Evolutionary conservation across 2,113 vertebrate genomes (phyloP).

Genomic region (Brachyhypopomus occidentalis): DNA sequence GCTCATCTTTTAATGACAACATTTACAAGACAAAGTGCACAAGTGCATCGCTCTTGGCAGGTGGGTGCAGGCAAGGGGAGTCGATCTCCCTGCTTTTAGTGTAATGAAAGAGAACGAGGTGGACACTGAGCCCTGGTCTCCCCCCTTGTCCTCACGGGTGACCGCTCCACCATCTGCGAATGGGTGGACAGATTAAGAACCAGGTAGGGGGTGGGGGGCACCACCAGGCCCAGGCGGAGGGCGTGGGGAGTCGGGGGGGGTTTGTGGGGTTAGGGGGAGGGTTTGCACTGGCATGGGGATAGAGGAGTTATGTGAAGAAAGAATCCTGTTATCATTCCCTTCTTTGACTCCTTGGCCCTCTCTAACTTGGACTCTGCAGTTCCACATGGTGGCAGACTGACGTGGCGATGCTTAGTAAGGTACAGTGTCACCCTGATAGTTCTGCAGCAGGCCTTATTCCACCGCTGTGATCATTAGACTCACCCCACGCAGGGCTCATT

Average conservation of each 20-base stretch:
- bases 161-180: constrained; percentile 38
- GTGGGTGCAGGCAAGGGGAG: background rate
- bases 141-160: constrained; percentile 17
- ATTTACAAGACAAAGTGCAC: constrained; percentile 44
- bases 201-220: too few species aligned
- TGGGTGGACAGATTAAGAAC: background rate
- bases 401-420: too few species aligned
- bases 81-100: background rate
- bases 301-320: background rate
- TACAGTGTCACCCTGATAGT: too few species aligned
- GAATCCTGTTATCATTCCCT: background rate
- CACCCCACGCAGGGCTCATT: too few species aligned
- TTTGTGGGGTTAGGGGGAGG: background rate
- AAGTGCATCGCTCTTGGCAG: background rate
- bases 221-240: too few species aligned
- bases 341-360: too few species aligned
- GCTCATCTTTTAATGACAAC: constrained; percentile 14
- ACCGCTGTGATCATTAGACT: too few species aligned
- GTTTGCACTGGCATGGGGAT: background rate
- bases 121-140: constrained; percentile 7
- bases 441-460: too few species aligned
- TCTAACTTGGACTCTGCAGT: too few species aligned
- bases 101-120: constrained; percentile 29
- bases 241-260: too few species aligned
- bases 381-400: too few species aligned